Percentiles rank a stretch among this genome's conserved stretches.
Evolutionary conservation across 2,797 vertebrate species (phyloP).

Genomic region (Rhinatrema bivittatum): DNA sequence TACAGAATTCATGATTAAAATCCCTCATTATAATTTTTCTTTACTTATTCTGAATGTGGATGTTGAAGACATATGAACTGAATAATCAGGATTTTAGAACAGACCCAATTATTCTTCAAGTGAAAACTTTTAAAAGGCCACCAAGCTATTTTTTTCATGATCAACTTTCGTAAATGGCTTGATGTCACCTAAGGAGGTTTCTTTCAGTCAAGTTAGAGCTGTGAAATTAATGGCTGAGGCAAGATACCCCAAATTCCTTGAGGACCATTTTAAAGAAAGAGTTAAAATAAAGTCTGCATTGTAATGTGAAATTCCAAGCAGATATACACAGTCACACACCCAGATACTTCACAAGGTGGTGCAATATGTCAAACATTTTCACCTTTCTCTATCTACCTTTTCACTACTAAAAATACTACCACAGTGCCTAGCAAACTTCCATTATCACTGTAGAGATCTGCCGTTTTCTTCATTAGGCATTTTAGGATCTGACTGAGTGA

Average conservation of each 20-base stretch:
- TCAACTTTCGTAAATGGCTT: too few species aligned
- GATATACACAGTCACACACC: conserved; percentile 6
- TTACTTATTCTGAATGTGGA: too few species aligned
- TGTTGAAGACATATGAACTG: too few species aligned
- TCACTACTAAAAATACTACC: conserved; percentile 50
- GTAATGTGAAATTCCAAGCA: not conserved
- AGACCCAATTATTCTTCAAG: too few species aligned
- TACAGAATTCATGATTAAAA: too few species aligned
- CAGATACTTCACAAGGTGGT: conserved; percentile 41
- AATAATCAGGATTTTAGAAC: too few species aligned
- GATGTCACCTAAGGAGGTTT: too few species aligned
- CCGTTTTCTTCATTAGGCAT: conserved; percentile 51
- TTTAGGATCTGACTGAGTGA: conserved; percentile 49
- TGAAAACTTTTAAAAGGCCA: too few species aligned
- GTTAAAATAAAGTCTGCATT: conserved; percentile 20
- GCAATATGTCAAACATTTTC: conserved; percentile 39
- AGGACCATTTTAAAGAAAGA: conserved; percentile 7
- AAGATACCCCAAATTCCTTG: conserved; percentile 1
- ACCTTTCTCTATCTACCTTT: conserved; percentile 41
- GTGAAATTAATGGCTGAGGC: too few species aligned
- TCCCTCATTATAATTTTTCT: too few species aligned
- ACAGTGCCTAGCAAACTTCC: conserved; percentile 42
- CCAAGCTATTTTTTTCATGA: too few species aligned
- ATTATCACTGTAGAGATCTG: conserved; percentile 49
- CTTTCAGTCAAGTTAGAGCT: too few species aligned